Evolutionary conservation across 2,797 vertebrate genomes (phyloP).

Genomic region (Mormyrus hasselquistii): DNA sequence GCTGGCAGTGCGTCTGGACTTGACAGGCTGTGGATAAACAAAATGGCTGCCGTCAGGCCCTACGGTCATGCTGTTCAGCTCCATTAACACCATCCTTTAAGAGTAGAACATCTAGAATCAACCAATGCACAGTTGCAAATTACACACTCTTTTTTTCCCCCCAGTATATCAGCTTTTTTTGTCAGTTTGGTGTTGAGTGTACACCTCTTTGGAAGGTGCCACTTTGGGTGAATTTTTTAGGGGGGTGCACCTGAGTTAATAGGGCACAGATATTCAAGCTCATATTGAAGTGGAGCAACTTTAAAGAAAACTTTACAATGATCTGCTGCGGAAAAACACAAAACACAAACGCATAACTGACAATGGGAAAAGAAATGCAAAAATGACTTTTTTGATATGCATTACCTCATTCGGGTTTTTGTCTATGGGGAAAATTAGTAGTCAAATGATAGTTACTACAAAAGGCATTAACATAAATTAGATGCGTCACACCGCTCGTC

Average conservation of each 20-base stretch:
- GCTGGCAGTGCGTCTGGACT: background rate
- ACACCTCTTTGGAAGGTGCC: conserved; percentile 3
- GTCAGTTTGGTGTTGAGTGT: background rate
- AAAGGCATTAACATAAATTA: conserved; percentile 3
- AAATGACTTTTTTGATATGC: conserved; percentile 1
- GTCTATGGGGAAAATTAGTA: background rate
- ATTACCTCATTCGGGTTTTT: conserved; percentile 11
- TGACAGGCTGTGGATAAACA: background rate
- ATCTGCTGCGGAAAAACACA: background rate
- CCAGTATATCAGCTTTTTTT: background rate
- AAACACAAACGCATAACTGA: background rate
- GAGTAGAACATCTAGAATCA: background rate
- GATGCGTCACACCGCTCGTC: background rate
- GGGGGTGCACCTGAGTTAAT: background rate
- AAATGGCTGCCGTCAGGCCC: background rate
- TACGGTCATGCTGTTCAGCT: background rate
- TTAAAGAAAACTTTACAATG: background rate
- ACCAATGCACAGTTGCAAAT: background rate
- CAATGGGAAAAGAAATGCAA: background rate
- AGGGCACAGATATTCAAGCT: background rate
- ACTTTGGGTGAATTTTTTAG: background rate
- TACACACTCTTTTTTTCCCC: background rate
- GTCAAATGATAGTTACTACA: background rate
- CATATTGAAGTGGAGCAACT: background rate
- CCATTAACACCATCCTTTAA: background rate